Conservation (phyloP, 1,140 invertebrate genomes). For the Plectrocnemia conspersa region DNA sequence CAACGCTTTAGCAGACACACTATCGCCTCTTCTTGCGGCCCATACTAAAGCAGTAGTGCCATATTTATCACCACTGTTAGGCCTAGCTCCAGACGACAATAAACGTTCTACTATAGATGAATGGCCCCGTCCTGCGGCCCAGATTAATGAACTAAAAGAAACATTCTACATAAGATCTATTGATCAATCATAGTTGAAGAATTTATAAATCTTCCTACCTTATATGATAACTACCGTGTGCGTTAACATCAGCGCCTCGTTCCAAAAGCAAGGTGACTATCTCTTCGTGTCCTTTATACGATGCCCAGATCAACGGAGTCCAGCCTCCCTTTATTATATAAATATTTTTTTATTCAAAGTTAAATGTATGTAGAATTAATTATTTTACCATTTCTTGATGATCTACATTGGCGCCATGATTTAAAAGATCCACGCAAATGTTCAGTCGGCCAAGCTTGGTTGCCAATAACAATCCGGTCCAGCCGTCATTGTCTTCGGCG, state of each 20-base stretch:
- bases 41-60: conserved; percentile 95
- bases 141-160: conserved; percentile 67
- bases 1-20: conserved; percentile 78
- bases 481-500: conserved; percentile 89
- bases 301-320: conserved; percentile 96
- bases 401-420: conserved; percentile 82
- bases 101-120: conserved; percentile 78
- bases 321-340: conserved; percentile 74
- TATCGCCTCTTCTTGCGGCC: conserved; percentile 87
- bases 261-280: conserved; percentile 79
- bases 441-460: conserved; percentile 84
- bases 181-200: not conserved
- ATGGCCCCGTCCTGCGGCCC: conserved; percentile 90
- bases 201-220: conserved; percentile 48
- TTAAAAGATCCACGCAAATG: conserved; percentile 76
- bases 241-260: conserved; percentile 87
- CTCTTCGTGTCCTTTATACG: conserved; percentile 84
- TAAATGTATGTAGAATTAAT: not conserved
- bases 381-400: conserved; percentile 87
- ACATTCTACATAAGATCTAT: not conserved
- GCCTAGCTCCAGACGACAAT: conserved; percentile 79
- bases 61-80: conserved; percentile 93
- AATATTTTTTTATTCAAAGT: not conserved
- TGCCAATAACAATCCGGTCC: conserved; percentile 87
- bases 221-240: conserved; percentile 94